Percentiles rank a stretch among this genome's conserved stretches.
phyloP scores from a whole-genome alignment of 2,888 invertebrate genomes.

The Cataglyphis cursor region DNA sequence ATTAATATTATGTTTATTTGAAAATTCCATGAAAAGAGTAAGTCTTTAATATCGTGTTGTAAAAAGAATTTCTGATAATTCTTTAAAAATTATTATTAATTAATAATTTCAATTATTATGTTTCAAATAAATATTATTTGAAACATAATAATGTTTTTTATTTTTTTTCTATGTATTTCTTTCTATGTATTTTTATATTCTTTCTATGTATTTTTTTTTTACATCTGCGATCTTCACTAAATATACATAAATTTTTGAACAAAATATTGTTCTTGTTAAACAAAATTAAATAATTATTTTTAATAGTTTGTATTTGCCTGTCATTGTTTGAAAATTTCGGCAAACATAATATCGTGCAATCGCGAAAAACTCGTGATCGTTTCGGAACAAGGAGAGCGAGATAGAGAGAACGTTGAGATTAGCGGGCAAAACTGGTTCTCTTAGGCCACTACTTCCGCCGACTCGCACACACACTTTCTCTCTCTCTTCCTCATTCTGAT shows the following conservation, averaged over 20 bases:
- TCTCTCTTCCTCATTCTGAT: conserved; percentile 26
- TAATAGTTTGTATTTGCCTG: background rate
- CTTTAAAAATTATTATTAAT: background rate
- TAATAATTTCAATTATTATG: background rate
- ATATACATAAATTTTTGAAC: background rate
- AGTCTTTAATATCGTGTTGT: background rate
- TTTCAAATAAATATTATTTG: too few species aligned
- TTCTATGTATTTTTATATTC: too few species aligned
- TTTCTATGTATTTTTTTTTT: background rate
- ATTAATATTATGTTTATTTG: conserved; percentile 16
- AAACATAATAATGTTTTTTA: too few species aligned
- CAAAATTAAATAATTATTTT: background rate
- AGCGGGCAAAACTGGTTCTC: conserved; percentile 61
- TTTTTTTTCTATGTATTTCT: background rate
- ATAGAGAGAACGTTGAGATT: conserved; percentile 37
- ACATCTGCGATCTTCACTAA: background rate
- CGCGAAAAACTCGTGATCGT: conserved; percentile 18
- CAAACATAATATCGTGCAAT: background rate
- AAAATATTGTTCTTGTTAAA: background rate
- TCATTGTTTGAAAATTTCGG: background rate
- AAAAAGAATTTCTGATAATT: background rate
- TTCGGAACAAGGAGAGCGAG: conserved; percentile 22
- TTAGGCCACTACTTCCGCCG: conserved; percentile 54
- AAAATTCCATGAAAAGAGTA: background rate
- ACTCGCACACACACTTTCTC: conserved; percentile 52